Evolutionary conservation across 2,113 vertebrate species (phyloP), one percentile per base, ranked within the genome.

Genomic region (Parus major): DNA sequence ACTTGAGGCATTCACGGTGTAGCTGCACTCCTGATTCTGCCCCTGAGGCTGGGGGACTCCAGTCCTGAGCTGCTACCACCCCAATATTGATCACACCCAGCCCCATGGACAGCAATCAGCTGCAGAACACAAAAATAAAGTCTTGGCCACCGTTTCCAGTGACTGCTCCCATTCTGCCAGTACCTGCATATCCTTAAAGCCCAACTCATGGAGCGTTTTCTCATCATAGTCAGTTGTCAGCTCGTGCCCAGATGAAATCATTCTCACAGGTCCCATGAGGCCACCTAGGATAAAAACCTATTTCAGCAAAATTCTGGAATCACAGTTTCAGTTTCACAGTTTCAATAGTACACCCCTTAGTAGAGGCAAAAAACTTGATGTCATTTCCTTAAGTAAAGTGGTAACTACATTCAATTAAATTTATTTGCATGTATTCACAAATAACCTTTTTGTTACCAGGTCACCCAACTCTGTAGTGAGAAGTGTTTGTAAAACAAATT

Each of bases 171-270:
- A 24, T 3, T 31, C 29, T 72, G 44, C 21, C 56, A 81, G 85
- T 98, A 99, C 99, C 99, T 99, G 99, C 99, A 99, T 99, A 97
- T 99, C 99, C 96, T 99, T 99, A 97, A 99, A 99, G 35, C 99
- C 99, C 94, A 99, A 95, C 86, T 99, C 99, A 52, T 99, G 99
- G 64, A 99, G 99, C 0, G 99, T 99, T 94, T 99, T 99, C 96
- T 99, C 99, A 93, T 99, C 99, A 41, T 99, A 99, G 97, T 99
- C 99, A 1, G 99, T 99, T 93, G 99, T 99, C 86, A 99, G 98
- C 46, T 99, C 99, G 53, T 99, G 99, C 55, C 99, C 99, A 33
- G 99, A 99, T 64, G 99, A 99, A 97, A 99, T 99, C 99, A 99
- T 99, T 80, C 99, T 98, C 50, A 99, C 99, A 7, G 99, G 99